Evolutionary conservation across 2,888 invertebrate species (phyloP).

Genomic region (Formica aserva): DNA sequence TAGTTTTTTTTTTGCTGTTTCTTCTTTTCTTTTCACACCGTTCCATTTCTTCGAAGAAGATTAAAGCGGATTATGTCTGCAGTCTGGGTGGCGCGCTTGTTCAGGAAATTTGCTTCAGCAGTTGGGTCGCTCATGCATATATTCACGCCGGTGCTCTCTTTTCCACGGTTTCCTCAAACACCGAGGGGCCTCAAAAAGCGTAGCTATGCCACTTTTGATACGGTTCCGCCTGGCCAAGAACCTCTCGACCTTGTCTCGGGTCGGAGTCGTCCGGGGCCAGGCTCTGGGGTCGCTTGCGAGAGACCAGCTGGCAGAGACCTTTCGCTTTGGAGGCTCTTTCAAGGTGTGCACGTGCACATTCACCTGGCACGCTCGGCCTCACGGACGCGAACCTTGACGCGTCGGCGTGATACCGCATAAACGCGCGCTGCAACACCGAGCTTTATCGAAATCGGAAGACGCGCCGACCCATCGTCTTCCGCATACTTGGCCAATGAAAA

Average conservation of each 20-base stretch:
- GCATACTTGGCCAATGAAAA: slow-evolving; percentile 66
- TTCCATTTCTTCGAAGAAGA: slow-evolving; percentile 35
- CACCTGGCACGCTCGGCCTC: slow-evolving; percentile 60
- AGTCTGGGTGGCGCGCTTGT: slow-evolving; percentile 9
- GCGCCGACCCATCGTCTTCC: slow-evolving; percentile 64
- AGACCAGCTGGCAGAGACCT: slow-evolving; percentile 72
- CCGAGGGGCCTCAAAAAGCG: slow-evolving; percentile 51
- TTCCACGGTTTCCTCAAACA: slow-evolving; percentile 55
- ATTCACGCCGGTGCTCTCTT: slow-evolving; percentile 56
- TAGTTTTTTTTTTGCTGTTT: not conserved
- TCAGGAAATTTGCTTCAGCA: slow-evolving; percentile 48
- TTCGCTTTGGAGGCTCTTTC: slow-evolving; percentile 73
- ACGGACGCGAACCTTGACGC: slow-evolving; percentile 68
- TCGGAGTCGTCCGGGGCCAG: slow-evolving; percentile 59
- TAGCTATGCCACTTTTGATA: slow-evolving; percentile 77
- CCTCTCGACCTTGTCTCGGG: slow-evolving; percentile 77
- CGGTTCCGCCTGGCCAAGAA: slow-evolving; percentile 77
- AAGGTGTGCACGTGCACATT: slow-evolving; percentile 71
- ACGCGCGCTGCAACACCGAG: slow-evolving; percentile 55
- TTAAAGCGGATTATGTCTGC: slow-evolving; percentile 39
- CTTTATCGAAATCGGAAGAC: slow-evolving; percentile 74
- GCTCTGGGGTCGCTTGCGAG: slow-evolving; percentile 65
- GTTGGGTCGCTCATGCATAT: slow-evolving; percentile 47
- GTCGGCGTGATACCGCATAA: slow-evolving; percentile 76
- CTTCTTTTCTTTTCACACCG: not conserved